Evolutionary conservation across 2,797 vertebrate genomes (phyloP), one percentile per base, ranked within the genome.

Genomic region (Sebastes steindachneri): DNA sequence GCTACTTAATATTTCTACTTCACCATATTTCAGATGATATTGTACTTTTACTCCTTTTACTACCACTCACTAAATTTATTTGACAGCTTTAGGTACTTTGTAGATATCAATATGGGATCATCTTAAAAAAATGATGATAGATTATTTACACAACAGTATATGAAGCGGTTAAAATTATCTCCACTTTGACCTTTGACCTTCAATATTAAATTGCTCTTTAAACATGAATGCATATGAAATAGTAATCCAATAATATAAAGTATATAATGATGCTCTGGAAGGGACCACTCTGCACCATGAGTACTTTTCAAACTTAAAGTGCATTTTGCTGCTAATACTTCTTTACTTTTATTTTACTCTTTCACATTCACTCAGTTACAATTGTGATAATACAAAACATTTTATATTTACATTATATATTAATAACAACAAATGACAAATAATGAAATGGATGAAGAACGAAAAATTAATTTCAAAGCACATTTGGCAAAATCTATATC

Each of bases 381-480:
- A 28, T 2, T 68, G n/a, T 68, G 7, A 31, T 6, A 15, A 59
- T 23, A 14, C 9, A 35, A 72, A 68, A 73, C 10, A 53, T 68
- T 23, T 65, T 45, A 45, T 17, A 45, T 45, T 45, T 45, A 45
- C 41, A 45, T 45, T 17, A 45, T 45, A 15, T 69, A 73, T 62
- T 26, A 68, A 23, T 28, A 62, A 63, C 10, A 81, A 76, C 21
- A 78, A 41, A 41, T 41, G 37, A 78, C 37, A 68, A 45, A 77
- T 54, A 51, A 84, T 58, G 69, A 65, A 75, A 85, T 81, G 35
- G 58, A 82, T 37, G 57, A 80, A 80, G 62, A 77, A 25, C 15
- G n/a, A 69, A 69, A 77, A 48, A 74, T 63, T 2, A 66, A 57
- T 70, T 76, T 59, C 31, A 75, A 26, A 41, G 57, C 35, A 68